phyloP scores from a whole-genome alignment of 2,888 invertebrate species.

The Byasa hedistus region DNA sequence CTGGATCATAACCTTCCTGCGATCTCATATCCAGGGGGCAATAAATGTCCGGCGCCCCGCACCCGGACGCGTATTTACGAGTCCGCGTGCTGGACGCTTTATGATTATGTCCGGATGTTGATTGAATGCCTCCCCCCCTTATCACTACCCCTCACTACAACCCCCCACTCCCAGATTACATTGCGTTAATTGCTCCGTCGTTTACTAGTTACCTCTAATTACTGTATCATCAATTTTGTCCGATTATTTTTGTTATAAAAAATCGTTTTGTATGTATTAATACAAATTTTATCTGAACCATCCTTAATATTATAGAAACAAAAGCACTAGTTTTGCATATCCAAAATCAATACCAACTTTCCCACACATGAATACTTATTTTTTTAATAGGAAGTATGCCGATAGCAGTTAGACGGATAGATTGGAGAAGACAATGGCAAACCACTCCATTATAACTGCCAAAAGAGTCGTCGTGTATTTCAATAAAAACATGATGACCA shows the following conservation, averaged over 20 bases:
- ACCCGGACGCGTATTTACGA: conserved; percentile 65
- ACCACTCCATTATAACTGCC: too few species aligned
- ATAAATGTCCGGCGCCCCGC: conserved; percentile 58
- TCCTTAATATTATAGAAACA: too few species aligned
- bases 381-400: too few species aligned
- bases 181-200: conserved; percentile 31
- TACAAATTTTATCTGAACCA: too few species aligned
- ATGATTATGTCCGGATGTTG: conserved; percentile 76
- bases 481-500: too few species aligned
- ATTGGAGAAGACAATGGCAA: too few species aligned
- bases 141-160: conserved; percentile 12
- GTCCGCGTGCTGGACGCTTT: conserved; percentile 64
- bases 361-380: too few species aligned
- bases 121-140: conserved; percentile 59
- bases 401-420: too few species aligned
- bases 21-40: conserved; percentile 46
- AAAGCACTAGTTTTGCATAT: too few species aligned
- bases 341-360: too few species aligned
- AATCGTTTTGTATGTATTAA: too few species aligned
- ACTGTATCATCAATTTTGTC: not conserved
- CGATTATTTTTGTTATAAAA: not conserved
- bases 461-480: too few species aligned
- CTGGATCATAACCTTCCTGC: conserved; percentile 62
- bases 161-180: conserved; percentile 47
- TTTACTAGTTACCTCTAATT: conserved; percentile 24